Base-by-base conservation (phyloP, 2,113 vertebrate genomes). In the Amphiprion percula region DNA sequence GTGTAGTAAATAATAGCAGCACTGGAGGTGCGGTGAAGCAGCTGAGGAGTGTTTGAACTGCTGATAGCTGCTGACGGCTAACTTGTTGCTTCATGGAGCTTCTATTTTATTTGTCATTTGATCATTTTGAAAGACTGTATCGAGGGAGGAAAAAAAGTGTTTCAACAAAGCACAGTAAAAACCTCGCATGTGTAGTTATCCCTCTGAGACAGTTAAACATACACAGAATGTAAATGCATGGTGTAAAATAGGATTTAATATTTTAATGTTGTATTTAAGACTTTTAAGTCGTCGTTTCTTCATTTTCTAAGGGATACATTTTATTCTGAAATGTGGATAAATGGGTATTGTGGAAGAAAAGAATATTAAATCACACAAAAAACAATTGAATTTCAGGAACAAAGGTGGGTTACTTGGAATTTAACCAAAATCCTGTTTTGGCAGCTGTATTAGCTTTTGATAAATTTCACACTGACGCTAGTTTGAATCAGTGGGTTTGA, bases 41-140 rank as follows among this genome's bases (percentile, higher is more conserved):
- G 66, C 50, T 73, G 62, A 5, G 3, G n/a, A 60, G 53, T 46
- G 21, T 58, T 70, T 0, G 1, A 24, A 46, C 46, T 21, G 21
- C n/a, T 53, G 24, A 46, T 44, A 67, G 62, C 1, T 15, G 26
- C 19, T n/a, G 4, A 28, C 5, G 10, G 15, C 24, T 23, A 62
- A 55, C 39, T 41, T 70, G 6, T 17, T 64, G 30, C 55, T 75
- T 21, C 10, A 19, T 44, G 19, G 12, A 62, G n/a, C 66, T 33
- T 47, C 5, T 10, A 4, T 1, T 33, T 16, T n/a, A 12, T 53
- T 8, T 16, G 14, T 39, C 60, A 37, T 9, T 21, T n/a, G 55
- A 30, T 70, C 19, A 23, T 64, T 58, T 66, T 26, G 16, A 15
- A 39, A 26, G 6, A 37, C 10, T 33, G 46, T 12, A 46, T 21